Evolutionary conservation across 1,140 invertebrate genomes (phyloP).

Genomic region (Sogatella furcifera): DNA sequence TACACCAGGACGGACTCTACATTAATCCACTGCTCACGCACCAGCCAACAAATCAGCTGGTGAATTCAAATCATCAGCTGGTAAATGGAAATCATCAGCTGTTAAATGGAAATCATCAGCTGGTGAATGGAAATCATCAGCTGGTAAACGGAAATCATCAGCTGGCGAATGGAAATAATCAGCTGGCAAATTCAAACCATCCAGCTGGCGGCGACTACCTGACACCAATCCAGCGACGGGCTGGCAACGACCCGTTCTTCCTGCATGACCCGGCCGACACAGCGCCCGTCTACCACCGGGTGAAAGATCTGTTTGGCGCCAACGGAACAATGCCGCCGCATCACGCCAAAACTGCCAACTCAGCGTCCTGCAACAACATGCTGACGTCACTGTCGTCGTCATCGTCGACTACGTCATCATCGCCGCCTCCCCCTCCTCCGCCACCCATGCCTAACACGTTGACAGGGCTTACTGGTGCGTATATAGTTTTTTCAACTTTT

Average conservation of each 20-base stretch:
- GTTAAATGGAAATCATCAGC: no score
- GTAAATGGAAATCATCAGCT: no score
- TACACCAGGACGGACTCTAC: constrained; percentile 51
- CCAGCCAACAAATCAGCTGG: constrained; percentile 26
- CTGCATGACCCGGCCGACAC: constrained; percentile 59
- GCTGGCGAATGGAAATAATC: constrained; percentile 17
- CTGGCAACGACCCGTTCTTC: constrained; percentile 60
- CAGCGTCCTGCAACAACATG: background rate
- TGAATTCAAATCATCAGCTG: no score
- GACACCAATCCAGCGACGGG: constrained; percentile 12
- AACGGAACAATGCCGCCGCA: constrained; percentile 14
- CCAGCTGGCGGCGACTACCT: constrained; percentile 20
- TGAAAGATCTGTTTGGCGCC: constrained; percentile 59
- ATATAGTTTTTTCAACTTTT: no score
- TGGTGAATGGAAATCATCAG: background rate
- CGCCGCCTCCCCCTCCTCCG: constrained; percentile 16
- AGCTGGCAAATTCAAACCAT: no score
- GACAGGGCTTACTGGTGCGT: constrained; percentile 13
- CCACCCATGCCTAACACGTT: constrained; percentile 36
- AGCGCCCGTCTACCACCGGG: constrained; percentile 53
- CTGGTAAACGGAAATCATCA: no score
- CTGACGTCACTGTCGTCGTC: background rate
- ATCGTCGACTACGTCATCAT: background rate
- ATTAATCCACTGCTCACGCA: constrained; percentile 68
- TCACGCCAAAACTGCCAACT: background rate